Base-by-base conservation (phyloP, 2,888 invertebrate genomes). In the Xylophagus ater region DNA sequence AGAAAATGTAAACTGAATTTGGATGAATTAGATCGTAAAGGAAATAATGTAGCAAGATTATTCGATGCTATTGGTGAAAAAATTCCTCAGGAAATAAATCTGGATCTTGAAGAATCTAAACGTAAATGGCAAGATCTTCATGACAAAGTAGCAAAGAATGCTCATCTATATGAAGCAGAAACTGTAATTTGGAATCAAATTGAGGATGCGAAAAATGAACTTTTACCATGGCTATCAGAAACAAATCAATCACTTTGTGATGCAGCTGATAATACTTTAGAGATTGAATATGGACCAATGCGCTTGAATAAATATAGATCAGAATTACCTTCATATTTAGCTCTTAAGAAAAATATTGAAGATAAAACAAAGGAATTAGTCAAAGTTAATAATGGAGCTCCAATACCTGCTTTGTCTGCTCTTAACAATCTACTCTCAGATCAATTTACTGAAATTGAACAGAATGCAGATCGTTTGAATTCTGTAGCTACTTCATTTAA, bases 151-250 rank as follows among this genome's bases (percentile, higher is more conserved):
- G 71, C 80, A 5, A 81, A 80, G 48, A 73, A 78, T 49, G 76
- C 80, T 15, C 86, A 88, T 59, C 78, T 78, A 37, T 74, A 83
- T 34, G 93, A 94, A 64, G 84, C 87, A 0, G 89, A 93, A 62
- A 71, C 82, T 0, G 80, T 86, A n/a, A 81, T 92, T 37, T 93
- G 92, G 90, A 82, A 87, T 53, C 89, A 92, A 59, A 82, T 94
- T 23, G 84, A 88, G 50, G 85, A 86, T 42, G 78, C 81, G 0
- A 87, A 86, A 56, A 81, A 81, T 46, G 87, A 87, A 57, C 68
- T 93, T 3, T 65, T 82, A 1, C 74, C 78, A 15, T 94, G 94
- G 94, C 58, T 92, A 5, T 76, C 76, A 42, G 81, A 85, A 56
- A 89, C 85, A 15, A 83, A 83, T 41, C 78, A 81, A 49, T 76